Conservation (phyloP, 1,140 invertebrate species). For the Oncopodura yosiiana region DNA sequence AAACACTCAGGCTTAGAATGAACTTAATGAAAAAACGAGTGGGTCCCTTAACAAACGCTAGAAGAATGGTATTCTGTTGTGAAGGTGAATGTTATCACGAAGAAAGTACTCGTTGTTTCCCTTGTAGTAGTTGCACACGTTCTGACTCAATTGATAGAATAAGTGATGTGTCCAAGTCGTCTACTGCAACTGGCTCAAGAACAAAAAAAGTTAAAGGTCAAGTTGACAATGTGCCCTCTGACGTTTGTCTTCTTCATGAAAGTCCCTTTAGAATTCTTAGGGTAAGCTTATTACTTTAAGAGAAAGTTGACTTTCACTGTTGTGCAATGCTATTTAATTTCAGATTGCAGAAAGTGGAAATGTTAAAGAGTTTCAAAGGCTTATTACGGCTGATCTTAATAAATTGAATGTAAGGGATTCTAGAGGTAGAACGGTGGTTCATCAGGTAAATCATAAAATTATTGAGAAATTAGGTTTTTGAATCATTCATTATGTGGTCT, state of each 20-base stretch:
- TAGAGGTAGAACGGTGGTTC: constrained; percentile 59
- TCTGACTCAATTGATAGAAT: constrained; percentile 13
- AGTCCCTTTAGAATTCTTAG: constrained; percentile 56
- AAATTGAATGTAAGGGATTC: constrained; percentile 58
- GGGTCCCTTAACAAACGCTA: background rate
- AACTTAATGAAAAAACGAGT: constrained; percentile 18
- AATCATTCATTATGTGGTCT: too few species aligned
- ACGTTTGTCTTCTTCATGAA: constrained; percentile 52
- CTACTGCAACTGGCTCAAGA: background rate
- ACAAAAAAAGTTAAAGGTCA: constrained; percentile 25
- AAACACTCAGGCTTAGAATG: too few species aligned
- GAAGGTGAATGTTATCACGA: background rate
- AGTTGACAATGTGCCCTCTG: constrained; percentile 38
- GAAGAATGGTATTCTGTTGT: constrained; percentile 14
- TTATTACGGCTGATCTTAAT: constrained; percentile 56
- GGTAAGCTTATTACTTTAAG: constrained; percentile 42
- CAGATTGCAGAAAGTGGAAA: constrained; percentile 73
- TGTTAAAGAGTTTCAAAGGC: constrained; percentile 61
- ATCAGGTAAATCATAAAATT: constrained; percentile 44
- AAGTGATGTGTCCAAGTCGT: constrained; percentile 8
- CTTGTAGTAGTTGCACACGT: constrained; percentile 4
- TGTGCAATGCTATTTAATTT: too few species aligned
- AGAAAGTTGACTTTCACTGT: background rate
- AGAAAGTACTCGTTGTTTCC: constrained; percentile 3
- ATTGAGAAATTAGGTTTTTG: background rate